Base-by-base conservation (phyloP, 2,888 invertebrate genomes). In the Tetranychus truncatus region DNA sequence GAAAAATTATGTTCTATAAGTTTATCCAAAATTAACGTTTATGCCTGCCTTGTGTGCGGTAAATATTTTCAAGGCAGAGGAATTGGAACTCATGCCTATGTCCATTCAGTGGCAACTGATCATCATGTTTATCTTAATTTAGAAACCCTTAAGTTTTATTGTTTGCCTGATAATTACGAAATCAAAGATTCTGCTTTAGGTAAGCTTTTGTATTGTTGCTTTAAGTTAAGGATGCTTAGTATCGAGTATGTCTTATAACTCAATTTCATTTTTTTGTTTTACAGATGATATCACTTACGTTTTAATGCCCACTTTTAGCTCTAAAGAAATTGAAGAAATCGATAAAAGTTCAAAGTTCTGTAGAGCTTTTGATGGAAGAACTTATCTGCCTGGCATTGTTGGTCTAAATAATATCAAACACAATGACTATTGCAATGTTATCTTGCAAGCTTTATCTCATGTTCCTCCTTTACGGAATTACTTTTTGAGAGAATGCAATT, bases 401-500 rank as follows among this genome's bases (percentile, higher is more conserved):
- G 95, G 95, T 0, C 86, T 99, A 73, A 99, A 99, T 82, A 99
- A 99, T 83, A 99, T 99, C 80, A 99, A 99, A 84, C 96, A 95
- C 5, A 99, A 99, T 84, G 99, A 99, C 84, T 99, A 99, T 82
- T 97, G 97, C 82, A 99, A 99, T 85, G 99, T 97, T 73, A 91
- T 99, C 75, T 85, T 99, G 7, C 80, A 97, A 90, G 93, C 95
- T 24, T 84, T 99, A 46, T 91, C 95, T 0, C 95, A 97, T 85
- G 96, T 99, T 5, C 88, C 90, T 1, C 96, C 97, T 0, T 84
- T 99, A 21, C 86, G 99, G 69, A 90, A 99, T 83, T 99, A 94
- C 82, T 99, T 97, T 82, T 85, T 99, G 46, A 87, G 92, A 71
- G 97, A 96, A 84, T 90, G 90, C 80, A 97, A 92, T 83, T 99